phyloP scores from a whole-genome alignment of 2,113 vertebrate species.

The Narcine bancroftii region DNA sequence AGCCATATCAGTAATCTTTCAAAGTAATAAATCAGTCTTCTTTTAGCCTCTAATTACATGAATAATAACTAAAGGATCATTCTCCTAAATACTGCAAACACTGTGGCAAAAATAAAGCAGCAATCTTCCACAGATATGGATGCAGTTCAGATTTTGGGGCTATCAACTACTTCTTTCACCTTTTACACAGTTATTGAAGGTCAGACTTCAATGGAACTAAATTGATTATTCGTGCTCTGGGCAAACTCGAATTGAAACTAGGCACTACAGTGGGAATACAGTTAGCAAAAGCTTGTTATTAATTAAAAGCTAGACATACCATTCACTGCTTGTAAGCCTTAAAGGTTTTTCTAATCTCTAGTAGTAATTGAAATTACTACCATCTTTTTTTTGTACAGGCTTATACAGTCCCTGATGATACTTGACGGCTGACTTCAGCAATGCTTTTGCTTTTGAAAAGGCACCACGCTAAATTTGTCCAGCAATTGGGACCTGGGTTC shows the following conservation, averaged over 20 bases:
- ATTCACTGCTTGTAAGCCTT: not conserved
- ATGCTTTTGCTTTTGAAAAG: not conserved
- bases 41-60: not conserved
- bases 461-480: too few species aligned
- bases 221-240: not conserved
- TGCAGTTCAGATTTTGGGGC: not conserved
- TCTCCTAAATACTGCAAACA: not conserved
- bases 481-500: not conserved
- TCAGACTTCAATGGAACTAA: not conserved
- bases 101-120: not conserved
- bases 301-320: not conserved
- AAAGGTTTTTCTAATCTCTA: not conserved
- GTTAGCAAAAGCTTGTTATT: not conserved
- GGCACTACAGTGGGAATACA: not conserved
- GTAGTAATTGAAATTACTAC: not conserved
- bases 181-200: not conserved
- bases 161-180: not conserved
- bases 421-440: not conserved
- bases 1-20: not conserved
- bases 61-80: not conserved
- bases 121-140: not conserved
- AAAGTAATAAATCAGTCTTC: not conserved
- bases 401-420: too few species aligned
- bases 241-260: not conserved
- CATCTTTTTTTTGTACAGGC: too few species aligned